Percentiles rank a stretch among this genome's conserved stretches.
Conservation (phyloP, 1,140 invertebrate species). For the Sinella curviseta region DNA sequence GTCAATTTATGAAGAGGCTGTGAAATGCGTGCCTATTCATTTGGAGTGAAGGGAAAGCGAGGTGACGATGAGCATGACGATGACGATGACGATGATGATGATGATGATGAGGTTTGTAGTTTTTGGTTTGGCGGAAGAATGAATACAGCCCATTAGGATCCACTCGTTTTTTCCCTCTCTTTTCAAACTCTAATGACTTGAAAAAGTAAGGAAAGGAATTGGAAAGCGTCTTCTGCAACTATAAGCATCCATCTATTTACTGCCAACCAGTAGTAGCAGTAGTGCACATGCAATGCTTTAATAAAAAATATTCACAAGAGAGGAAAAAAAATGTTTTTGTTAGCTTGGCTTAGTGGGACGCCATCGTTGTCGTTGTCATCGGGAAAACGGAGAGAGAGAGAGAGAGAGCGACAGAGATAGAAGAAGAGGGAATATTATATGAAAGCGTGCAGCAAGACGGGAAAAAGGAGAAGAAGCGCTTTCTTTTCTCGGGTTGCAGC, state of each 20-base stretch:
- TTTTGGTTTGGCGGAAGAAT: background rate
- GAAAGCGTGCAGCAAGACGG: too few relatives aligned
- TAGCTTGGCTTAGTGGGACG: too few relatives aligned
- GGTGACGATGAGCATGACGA: background rate
- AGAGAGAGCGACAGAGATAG: background rate
- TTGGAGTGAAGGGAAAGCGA: too few relatives aligned
- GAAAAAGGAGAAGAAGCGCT: too few relatives aligned
- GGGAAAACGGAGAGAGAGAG: too few relatives aligned
- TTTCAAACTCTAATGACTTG: constrained; percentile 18
- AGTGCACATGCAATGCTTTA: too few relatives aligned
- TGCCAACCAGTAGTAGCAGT: too few relatives aligned
- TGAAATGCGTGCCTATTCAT: too few relatives aligned
- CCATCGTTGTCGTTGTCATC: too few relatives aligned
- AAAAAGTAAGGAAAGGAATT: background rate
- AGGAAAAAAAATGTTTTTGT: background rate
- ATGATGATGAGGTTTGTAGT: background rate
- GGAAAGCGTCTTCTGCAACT: background rate
- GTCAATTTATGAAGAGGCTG: too few relatives aligned
- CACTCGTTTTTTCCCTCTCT: background rate
- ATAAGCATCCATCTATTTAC: background rate
- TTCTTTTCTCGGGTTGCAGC: too few relatives aligned
- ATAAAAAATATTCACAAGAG: background rate
- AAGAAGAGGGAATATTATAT: too few relatives aligned
- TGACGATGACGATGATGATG: background rate
- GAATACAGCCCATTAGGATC: constrained; percentile 14